Percentiles rank a stretch among this genome's conserved stretches.
These are phyloP conservation scores for Drosophila stalkeri DNA, from an alignment of 2,888 invertebrate genomes.

Conservation along the genomic window DNA sequence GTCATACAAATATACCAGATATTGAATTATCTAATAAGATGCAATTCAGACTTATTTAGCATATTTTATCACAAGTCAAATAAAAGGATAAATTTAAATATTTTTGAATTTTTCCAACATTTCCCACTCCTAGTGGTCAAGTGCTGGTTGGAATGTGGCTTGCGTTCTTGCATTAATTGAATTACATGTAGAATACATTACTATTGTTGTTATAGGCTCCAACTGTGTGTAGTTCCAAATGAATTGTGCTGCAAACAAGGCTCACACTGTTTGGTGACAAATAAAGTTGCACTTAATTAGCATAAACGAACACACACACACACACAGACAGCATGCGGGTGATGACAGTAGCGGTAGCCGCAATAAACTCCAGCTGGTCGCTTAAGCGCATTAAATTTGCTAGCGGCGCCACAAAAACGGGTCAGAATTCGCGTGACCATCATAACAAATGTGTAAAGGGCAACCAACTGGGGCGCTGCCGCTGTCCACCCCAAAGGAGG, in stretches of 20 bases:
- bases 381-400: conserved; percentile 34
- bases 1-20: neutral
- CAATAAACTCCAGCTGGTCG: conserved; percentile 49
- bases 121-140: conserved; percentile 7
- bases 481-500: conserved; percentile 40
- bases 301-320: conserved; percentile 52
- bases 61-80: neutral
- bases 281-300: conserved; percentile 78
- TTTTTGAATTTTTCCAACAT: conserved; percentile 18
- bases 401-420: conserved; percentile 55
- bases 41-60: neutral
- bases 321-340: conserved; percentile 48
- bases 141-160: neutral
- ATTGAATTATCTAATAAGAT: neutral
- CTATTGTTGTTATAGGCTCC: conserved; percentile 11
- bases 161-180: conserved; percentile 56
- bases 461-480: conserved; percentile 32
- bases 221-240: neutral
- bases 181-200: conserved; percentile 52
- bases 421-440: conserved; percentile 73
- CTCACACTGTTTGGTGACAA: conserved; percentile 22
- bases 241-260: conserved; percentile 27
- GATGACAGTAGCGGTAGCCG: conserved; percentile 37
- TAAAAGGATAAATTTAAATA: conserved; percentile 7
- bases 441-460: conserved; percentile 59